Evolutionary conservation across 2,797 vertebrate species (phyloP), one percentile per base, ranked within the genome.

Genomic region (Lacerta viridis): DNA sequence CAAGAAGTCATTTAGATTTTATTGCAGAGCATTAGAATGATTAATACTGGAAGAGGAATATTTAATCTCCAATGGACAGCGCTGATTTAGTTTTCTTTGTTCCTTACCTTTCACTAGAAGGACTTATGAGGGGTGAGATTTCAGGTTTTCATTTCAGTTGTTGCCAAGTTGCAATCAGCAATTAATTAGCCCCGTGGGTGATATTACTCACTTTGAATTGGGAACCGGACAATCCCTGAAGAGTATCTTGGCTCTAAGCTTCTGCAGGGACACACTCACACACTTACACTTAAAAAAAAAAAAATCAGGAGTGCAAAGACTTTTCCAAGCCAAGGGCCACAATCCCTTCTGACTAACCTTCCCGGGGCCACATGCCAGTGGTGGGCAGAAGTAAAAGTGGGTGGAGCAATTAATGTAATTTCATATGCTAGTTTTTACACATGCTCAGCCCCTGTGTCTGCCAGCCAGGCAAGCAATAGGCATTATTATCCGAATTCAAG

Each of bases 41-140:
- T 55, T 87, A 86, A 93, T 89, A 80, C 3, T 50, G 90, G 84
- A 75, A 84, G 85, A 88, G 85, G 91, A 94, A 92, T 90, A 84
- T 69, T 92, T 79, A 78, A 11, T 89, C 83, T 91, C 89, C 83
- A 85, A 7, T 50, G 76, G 81, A 80, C 84, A 83, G 82, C 88
- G 81, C 87, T 91, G 80, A 84, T 71, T 86, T 41, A 69, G 25
- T 85, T 89, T 39, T 79, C 68, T 27, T 75, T 59, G 66, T 81
- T 75, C 64, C 55, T 78, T 80, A 77, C 88, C 59, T 88, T 87
- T 84, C 46, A 68, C 46, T n/a, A 43, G 33, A 0, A 41, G 10
- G 23, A 15, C 86, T 87, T 41, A 87, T 89, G 71, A 17, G 59
- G 10, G 15, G 76, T 82, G 43, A 39, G 36, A 3, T 68, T 84